Evolutionary conservation across 2,113 vertebrate genomes (phyloP).

Genomic region (Zosterops borbonicus): DNA sequence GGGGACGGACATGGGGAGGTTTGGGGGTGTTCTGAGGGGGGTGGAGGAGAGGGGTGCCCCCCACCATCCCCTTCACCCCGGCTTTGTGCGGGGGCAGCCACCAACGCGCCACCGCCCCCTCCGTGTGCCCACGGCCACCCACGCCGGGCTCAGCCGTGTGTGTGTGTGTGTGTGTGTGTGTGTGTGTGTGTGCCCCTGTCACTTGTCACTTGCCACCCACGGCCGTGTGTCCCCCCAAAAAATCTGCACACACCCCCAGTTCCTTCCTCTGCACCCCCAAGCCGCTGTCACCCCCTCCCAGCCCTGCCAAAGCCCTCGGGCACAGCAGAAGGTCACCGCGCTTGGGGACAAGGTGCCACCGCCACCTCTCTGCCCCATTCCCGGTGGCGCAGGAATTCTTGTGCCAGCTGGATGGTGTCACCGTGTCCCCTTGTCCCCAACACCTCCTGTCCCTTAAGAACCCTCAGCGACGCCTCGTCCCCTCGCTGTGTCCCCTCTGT

Average conservation of each 20-base stretch:
- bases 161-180: too few species aligned
- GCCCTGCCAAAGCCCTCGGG: not conserved
- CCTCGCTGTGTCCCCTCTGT: not conserved
- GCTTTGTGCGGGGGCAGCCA: too few species aligned
- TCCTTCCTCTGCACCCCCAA: too few species aligned
- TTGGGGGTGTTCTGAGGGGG: too few species aligned
- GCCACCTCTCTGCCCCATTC: not conserved
- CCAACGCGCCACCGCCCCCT: too few species aligned
- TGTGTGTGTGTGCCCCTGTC: too few species aligned
- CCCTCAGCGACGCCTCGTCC: not conserved
- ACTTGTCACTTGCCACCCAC: not conserved
- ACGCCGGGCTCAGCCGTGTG: too few species aligned
- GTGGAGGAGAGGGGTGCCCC: too few species aligned
- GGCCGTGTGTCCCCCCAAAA: not conserved
- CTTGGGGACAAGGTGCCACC: not conserved
- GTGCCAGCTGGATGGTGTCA: not conserved
- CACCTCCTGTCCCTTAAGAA: rapidly evolving
- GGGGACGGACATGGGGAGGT: too few species aligned
- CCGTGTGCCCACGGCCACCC: too few species aligned
- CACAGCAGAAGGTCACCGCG: not conserved
- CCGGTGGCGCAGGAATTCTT: not conserved
- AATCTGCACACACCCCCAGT: not conserved
- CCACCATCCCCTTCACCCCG: too few species aligned
- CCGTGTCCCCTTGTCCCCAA: not conserved
- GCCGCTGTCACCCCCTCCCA: not conserved